These are phyloP conservation scores for Oreochromis tanganicae DNA, from an alignment of 2,113 vertebrate species.

Conservation along the genomic window DNA sequence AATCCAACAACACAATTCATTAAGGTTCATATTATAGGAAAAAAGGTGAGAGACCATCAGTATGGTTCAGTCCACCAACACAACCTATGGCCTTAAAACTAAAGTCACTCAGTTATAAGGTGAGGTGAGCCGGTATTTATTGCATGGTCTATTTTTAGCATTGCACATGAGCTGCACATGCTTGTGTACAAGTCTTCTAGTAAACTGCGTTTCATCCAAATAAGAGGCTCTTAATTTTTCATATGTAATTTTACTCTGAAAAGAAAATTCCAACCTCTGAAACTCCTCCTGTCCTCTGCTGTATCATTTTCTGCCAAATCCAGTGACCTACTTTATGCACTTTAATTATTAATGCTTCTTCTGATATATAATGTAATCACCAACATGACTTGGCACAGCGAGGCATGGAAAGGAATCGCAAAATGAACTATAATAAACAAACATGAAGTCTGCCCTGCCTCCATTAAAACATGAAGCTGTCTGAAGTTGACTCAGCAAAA, in stretches of 20 bases:
- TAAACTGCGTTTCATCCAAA: background rate
- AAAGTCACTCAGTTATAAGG: background rate
- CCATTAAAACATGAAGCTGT: background rate
- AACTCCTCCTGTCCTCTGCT: background rate
- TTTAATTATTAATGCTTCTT: slow-evolving; percentile 9
- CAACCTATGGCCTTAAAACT: background rate
- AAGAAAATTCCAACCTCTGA: background rate
- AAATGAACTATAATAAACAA: background rate
- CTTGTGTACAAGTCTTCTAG: background rate
- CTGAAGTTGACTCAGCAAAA: slow-evolving; percentile 1
- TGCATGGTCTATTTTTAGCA: background rate
- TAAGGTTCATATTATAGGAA: rapidly evolving
- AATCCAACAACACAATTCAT: background rate
- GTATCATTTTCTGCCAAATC: background rate
- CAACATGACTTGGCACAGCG: background rate
- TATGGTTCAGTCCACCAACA: background rate
- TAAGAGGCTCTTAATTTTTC: background rate
- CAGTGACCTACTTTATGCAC: background rate
- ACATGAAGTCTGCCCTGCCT: background rate
- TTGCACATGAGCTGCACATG: background rate
- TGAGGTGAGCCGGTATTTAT: background rate
- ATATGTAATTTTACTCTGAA: background rate
- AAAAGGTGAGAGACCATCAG: background rate
- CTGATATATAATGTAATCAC: background rate
- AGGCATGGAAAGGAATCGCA: background rate